phyloP scores from a whole-genome alignment of 2,113 vertebrate genomes.

The Pedetes capensis region DNA sequence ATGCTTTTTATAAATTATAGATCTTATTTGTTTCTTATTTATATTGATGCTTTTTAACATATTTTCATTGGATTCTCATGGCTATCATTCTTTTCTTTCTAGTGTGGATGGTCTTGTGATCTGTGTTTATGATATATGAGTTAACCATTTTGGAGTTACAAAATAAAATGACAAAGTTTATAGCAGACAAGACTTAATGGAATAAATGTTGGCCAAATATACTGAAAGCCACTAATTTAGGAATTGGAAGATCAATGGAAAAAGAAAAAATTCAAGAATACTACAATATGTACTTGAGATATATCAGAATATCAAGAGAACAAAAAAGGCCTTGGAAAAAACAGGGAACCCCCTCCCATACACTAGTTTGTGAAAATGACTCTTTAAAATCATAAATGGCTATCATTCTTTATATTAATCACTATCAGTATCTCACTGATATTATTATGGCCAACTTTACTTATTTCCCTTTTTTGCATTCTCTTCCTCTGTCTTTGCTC shows the following conservation, averaged over 20 bases:
- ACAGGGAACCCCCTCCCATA: background rate
- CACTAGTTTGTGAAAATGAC: slow-evolving; percentile 9
- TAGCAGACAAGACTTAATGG: background rate
- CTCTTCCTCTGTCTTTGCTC: background rate
- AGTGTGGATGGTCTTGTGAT: background rate
- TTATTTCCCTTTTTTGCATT: background rate
- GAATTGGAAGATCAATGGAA: background rate
- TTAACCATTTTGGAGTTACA: background rate
- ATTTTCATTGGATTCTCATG: background rate
- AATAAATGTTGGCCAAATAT: background rate
- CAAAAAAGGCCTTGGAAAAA: background rate
- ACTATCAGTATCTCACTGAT: background rate
- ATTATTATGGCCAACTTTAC: background rate
- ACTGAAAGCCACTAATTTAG: background rate
- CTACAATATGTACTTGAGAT: background rate
- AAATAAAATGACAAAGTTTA: slow-evolving; percentile 32
- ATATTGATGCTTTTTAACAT: background rate
- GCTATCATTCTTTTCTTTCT: too few species aligned
- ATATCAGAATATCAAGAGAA: background rate
- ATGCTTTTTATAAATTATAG: background rate
- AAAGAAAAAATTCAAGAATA: background rate
- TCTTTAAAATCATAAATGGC: background rate
- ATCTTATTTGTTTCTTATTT: background rate
- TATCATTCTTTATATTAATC: background rate
- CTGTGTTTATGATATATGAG: background rate